Evolutionary conservation across 2,113 vertebrate genomes (phyloP).

Genomic region (Pitta sordida): DNA sequence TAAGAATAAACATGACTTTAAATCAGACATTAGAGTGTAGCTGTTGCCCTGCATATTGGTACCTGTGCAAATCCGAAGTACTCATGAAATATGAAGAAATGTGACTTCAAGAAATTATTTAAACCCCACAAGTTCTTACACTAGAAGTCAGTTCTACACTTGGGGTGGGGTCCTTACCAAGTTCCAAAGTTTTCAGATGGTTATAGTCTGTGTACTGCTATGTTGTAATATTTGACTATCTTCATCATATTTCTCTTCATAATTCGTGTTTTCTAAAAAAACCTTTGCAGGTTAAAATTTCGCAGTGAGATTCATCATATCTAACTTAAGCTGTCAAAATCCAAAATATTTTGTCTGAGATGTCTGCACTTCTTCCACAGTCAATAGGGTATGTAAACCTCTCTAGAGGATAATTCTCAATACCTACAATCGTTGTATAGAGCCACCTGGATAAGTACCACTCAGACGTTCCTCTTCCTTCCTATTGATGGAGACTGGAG

Average conservation of each 20-base stretch:
- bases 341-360: neutral
- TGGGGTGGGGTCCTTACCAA: neutral
- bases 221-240: neutral
- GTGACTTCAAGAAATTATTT: neutral
- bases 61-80: neutral
- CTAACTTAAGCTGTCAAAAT: neutral
- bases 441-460: neutral
- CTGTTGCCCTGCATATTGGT: neutral
- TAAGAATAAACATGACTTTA: neutral
- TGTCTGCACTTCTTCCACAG: neutral
- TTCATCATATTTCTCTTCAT: neutral
- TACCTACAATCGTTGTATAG: accelerated
- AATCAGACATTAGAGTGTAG: neutral
- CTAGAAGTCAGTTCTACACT: neutral
- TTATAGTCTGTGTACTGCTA: neutral
- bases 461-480: neutral
- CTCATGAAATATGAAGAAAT: neutral
- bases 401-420: neutral
- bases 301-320: neutral
- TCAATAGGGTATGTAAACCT: neutral
- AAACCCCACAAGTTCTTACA: neutral
- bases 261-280: neutral
- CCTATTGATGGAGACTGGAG: neutral
- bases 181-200: neutral
- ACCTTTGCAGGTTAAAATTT: neutral